Evolutionary conservation across 1,140 invertebrate species (phyloP).

Genomic region (Luehdorfia chinensis): DNA sequence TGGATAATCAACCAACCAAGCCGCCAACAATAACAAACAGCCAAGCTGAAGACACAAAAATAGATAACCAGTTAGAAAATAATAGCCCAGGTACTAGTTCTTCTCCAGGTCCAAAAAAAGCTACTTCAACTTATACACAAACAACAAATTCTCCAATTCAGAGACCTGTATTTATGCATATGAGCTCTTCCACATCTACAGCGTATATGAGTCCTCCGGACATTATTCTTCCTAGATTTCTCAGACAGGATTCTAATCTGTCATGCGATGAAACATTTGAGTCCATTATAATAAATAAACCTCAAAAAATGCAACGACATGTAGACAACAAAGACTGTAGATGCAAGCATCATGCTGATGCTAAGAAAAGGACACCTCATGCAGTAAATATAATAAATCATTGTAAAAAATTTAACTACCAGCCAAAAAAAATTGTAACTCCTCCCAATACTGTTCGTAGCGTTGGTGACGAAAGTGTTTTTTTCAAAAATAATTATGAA

Average conservation of each 20-base stretch:
- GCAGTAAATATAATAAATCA: conserved; percentile 18
- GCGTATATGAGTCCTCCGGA: conserved; percentile 74
- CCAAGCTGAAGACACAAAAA: conserved; percentile 2
- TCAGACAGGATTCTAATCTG: conserved; percentile 34
- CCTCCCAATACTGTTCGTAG: conserved; percentile 38
- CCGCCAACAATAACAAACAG: neutral
- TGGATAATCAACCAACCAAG: no score
- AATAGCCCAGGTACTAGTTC: conserved; percentile 16
- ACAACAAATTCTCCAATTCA: conserved; percentile 49
- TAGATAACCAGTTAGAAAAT: conserved; percentile 25
- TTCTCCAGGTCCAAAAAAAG: conserved; percentile 29
- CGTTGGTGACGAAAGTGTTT: conserved; percentile 18
- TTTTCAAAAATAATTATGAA: conserved; percentile 15
- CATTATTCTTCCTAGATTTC: conserved; percentile 51
- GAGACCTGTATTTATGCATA: conserved; percentile 52
- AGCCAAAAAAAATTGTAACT: conserved; percentile 18
- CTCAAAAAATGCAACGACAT: conserved; percentile 17
- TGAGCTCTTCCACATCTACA: conserved; percentile 72
- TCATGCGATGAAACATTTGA: conserved; percentile 26
- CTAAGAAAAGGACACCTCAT: conserved; percentile 8
- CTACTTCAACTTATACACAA: conserved; percentile 57
- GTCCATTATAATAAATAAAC: conserved; percentile 22
- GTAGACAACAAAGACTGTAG: conserved; percentile 10
- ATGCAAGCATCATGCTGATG: conserved; percentile 20
- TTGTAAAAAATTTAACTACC: conserved; percentile 4